phyloP scores from a whole-genome alignment of 2,113 vertebrate species.

The Pampusana beccarii region DNA sequence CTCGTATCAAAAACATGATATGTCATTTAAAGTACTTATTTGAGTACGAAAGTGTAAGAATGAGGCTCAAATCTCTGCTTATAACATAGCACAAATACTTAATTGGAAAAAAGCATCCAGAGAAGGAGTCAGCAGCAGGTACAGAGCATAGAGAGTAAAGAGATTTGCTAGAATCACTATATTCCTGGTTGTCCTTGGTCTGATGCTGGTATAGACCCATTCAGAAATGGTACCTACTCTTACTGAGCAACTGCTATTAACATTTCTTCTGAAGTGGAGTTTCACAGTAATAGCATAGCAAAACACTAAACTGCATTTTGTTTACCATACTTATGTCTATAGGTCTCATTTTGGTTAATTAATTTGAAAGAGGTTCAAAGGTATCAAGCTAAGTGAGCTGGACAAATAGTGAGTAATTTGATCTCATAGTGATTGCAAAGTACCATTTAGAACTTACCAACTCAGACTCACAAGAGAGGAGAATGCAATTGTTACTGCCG shows the following conservation, averaged over 20 bases:
- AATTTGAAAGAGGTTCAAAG: background rate
- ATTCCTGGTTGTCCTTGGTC: background rate
- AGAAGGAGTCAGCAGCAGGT: background rate
- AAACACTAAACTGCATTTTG: background rate
- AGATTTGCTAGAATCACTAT: background rate
- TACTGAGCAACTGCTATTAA: background rate
- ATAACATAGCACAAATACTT: background rate
- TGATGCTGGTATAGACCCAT: background rate
- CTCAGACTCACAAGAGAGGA: background rate
- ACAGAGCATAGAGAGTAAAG: background rate
- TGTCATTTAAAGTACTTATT: background rate
- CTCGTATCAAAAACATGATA: rapidly evolving
- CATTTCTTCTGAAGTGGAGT: background rate
- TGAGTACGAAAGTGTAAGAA: background rate
- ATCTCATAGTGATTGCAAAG: background rate
- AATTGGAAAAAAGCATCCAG: background rate
- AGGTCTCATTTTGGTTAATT: background rate
- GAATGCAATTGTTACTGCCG: background rate
- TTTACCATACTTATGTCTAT: background rate
- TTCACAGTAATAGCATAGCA: background rate
- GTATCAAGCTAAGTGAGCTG: background rate
- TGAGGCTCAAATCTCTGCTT: background rate
- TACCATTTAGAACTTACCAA: background rate
- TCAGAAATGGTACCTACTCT: background rate
- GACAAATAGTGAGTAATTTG: background rate